Base-by-base conservation (phyloP, 1,140 invertebrate genomes). In the Triops longicaudatus region DNA sequence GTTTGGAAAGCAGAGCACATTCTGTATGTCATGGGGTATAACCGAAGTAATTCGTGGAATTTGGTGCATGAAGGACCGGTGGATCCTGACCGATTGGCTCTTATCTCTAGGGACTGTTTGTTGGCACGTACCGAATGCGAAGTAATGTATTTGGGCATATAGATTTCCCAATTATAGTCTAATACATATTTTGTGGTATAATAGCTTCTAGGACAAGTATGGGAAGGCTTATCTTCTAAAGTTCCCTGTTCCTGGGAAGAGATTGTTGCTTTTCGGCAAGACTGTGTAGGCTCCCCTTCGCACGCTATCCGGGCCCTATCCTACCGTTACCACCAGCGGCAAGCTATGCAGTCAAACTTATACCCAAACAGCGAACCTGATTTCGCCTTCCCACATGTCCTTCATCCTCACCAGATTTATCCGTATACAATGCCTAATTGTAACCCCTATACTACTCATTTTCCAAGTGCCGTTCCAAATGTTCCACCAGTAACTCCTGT, bases 101-200 rank as follows among this genome's bases (percentile, higher is more conserved):
- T 88, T 76, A 89, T 95, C 0, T 92, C 92, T 7, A 85, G 91
- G 72, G 93, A 96, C 84, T 92, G 92, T 4, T 88, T 95, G 78
- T 89, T 94, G n/a, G 94, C 94, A 26, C 92, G 92, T 84, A 92
- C 93, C 50, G 94, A 96, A 85, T 95, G 93, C 82, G 91, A 94
- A 87, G 91, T 92, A 84, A 80, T 42, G 63, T 1, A 28, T 26
- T 26, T n/a, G 17, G 0, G 9, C 6, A 12, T 41, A 72, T 14
- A 10, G 27, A 37, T 37, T 37, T 7, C 7, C 41, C 12, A 10
- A 22, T 73, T 4, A 77, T 26, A 22, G 14, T 10, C n/a, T 74
- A 17, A 22, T 0, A 1, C 74, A 14, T 1, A 7, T 31, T n/a
- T 26, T 76, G n/a, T 26, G 17, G 7, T 26, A 10, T 12, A 0